phyloP scores from a whole-genome alignment of 2,888 invertebrate species.

The Agelastica alni region DNA sequence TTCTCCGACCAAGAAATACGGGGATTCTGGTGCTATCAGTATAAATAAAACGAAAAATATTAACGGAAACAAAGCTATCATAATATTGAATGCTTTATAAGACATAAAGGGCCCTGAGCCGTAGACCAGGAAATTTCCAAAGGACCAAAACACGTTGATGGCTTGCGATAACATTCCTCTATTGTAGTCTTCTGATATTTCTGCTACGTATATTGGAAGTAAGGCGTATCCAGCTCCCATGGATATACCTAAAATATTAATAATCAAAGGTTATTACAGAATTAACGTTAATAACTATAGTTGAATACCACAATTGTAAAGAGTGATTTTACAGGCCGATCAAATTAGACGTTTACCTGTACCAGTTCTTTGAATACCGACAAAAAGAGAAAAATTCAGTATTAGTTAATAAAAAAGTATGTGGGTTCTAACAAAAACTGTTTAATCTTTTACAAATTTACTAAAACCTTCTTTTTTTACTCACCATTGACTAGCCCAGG shows the following conservation, averaged over 20 bases:
- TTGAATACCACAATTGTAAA: no score
- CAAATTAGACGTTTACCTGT: no score
- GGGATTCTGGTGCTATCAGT: conserved; percentile 70
- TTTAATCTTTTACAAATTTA: no score
- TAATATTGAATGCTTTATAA: conserved; percentile 65
- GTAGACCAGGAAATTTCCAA: conserved; percentile 72
- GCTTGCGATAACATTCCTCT: conserved; percentile 71
- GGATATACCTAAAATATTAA: conserved; percentile 63
- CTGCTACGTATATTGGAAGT: conserved; percentile 83
- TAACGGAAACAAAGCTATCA: conserved; percentile 53
- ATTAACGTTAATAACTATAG: no score
- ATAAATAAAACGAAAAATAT: conserved; percentile 65
- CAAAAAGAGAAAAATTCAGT: no score
- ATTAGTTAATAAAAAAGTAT: no score
- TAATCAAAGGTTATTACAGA: no score
- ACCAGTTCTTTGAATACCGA: no score
- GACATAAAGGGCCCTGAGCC: conserved; percentile 70
- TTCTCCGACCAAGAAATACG: conserved; percentile 67
- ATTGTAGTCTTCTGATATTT: conserved; percentile 75
- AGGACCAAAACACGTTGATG: conserved; percentile 70
- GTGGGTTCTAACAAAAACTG: no score
- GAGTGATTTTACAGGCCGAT: no score
- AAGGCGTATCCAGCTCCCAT: conserved; percentile 73
- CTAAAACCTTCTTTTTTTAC: no score
- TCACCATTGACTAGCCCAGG: no score